Base-by-base conservation (phyloP, 2,113 vertebrate genomes). In the Neotoma lepida region DNA sequence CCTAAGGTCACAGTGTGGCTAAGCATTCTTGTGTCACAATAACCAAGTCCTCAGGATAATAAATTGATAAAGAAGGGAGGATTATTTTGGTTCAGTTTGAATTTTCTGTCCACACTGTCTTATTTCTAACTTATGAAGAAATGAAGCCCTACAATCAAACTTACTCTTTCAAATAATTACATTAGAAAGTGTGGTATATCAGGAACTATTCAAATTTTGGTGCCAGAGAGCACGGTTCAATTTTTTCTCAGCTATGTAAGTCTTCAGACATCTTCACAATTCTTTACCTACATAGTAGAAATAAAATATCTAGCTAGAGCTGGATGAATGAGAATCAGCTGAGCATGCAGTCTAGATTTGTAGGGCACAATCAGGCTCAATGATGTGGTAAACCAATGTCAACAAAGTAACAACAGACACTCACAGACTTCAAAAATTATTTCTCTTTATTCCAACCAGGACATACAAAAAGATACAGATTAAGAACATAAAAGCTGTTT, bases 371-470 rank as follows among this genome's bases (percentile, higher is more conserved):
- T 15, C 24, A 81, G 49, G 33, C 14, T 92, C 44, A 64, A 18
- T 4, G 70, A 56, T n/a, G 28, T 5, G 1, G 10, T 4, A 33
- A 20, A 24, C 10, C 56, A 68, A 35, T 1, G 70, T 14, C 63
- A 56, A 68, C 54, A 51, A 71, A 71, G 24, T 2, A n/a, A 44
- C n/a, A 54, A 35, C 44, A 24, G 18, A 24, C 41, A 51, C 49
- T 17, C 9, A 78, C 1, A 18, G 6, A 85, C 15, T 64, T 71
- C 49, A 85, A 20, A 13, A 80, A 80, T 33, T 17, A 18, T 49
- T 78, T 82, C 61, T 89, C 24, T 71, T 94, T 87, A 88, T 22
- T 90, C 35, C 77, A 89, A 66, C 18, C 30, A 81, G 22, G n/a
- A n/a, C n/a, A n/a, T 70, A 33, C 39, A 90, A 41, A 12, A 39